A percentile compares a stretch with the other conserved stretches of the same genome.
Conservation (phyloP, 2,797 vertebrate species). For the Spea hammondii region DNA sequence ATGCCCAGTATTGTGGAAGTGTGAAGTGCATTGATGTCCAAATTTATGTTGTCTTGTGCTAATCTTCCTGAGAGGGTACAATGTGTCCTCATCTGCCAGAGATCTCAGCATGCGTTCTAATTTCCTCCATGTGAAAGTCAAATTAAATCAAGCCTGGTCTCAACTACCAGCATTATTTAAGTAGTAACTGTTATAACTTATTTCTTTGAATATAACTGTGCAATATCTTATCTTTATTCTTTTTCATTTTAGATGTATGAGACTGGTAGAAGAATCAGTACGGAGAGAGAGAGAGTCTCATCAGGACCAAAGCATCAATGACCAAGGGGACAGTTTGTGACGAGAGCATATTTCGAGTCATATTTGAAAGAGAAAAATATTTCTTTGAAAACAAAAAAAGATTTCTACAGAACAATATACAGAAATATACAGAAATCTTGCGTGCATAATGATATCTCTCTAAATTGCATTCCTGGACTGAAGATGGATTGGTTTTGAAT, state of each 20-base stretch:
- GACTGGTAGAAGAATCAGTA: not conserved
- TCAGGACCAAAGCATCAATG: constrained; percentile 5
- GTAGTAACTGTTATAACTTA: too few relatives aligned
- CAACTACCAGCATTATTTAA: too few relatives aligned
- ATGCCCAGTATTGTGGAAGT: not conserved
- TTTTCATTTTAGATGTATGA: constrained; percentile 14
- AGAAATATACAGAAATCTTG: too few relatives aligned
- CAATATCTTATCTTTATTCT: not conserved
- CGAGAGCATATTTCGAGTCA: not conserved
- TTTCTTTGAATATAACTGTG: too few relatives aligned
- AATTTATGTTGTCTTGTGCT: not conserved
- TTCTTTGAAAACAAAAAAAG: not conserved
- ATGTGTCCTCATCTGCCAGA: not conserved
- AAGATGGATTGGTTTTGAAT: not conserved
- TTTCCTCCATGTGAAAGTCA: not conserved
- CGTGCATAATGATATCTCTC: not conserved
- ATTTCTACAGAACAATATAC: not conserved
- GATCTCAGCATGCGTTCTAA: not conserved
- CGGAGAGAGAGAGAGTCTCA: not conserved
- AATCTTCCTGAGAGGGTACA: not conserved
- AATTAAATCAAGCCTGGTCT: not conserved
- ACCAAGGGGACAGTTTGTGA: not conserved
- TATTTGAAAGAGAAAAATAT: not conserved
- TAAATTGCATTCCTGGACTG: not conserved
- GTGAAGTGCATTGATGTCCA: not conserved